These are phyloP conservation scores for Xanthorhoe designata DNA, from an alignment of 2,888 invertebrate genomes.

Conservation along the genomic window DNA sequence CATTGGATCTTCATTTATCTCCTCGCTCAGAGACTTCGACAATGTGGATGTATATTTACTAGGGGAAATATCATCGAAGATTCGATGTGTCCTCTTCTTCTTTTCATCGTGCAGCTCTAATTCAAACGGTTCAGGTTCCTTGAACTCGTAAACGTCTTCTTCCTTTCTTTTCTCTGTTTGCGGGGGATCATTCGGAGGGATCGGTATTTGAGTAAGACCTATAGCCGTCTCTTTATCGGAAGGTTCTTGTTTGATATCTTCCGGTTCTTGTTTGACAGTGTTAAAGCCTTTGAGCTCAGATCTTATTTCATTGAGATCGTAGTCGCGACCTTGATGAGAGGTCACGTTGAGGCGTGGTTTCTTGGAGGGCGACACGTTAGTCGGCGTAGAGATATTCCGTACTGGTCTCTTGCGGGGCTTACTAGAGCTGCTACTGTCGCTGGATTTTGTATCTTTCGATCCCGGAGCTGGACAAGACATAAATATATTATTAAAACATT, in stretches of 20 bases:
- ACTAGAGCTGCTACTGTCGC: slow-evolving; percentile 74
- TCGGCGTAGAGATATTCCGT: slow-evolving; percentile 67
- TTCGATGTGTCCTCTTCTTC: slow-evolving; percentile 80
- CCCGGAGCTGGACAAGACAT: slow-evolving; percentile 58
- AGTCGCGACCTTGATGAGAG: slow-evolving; percentile 86
- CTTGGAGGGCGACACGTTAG: slow-evolving; percentile 69
- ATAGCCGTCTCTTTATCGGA: slow-evolving; percentile 56
- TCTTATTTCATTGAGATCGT: slow-evolving; percentile 93
- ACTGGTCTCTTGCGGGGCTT: slow-evolving; percentile 75
- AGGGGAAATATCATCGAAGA: slow-evolving; percentile 82
- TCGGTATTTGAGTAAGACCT: slow-evolving; percentile 45
- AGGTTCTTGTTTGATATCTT: slow-evolving; percentile 69
- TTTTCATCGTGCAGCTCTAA: slow-evolving; percentile 89
- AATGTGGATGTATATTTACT: slow-evolving; percentile 78
- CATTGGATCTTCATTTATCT: slow-evolving; percentile 79
- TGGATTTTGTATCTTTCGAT: slow-evolving; percentile 73
- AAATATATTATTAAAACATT: not conserved
- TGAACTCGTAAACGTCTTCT: slow-evolving; percentile 94
- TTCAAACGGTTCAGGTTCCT: slow-evolving; percentile 95
- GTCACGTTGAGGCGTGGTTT: slow-evolving; percentile 63
- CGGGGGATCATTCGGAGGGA: slow-evolving; percentile 54
- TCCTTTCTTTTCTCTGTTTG: slow-evolving; percentile 70
- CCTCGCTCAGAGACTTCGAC: slow-evolving; percentile 83
- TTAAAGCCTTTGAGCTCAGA: slow-evolving; percentile 93
- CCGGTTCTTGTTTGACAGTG: slow-evolving; percentile 80